A percentile compares a stretch with the other conserved stretches of the same genome.
Conservation (phyloP, 1,140 invertebrate species). For the Zaprionus vittiger region DNA sequence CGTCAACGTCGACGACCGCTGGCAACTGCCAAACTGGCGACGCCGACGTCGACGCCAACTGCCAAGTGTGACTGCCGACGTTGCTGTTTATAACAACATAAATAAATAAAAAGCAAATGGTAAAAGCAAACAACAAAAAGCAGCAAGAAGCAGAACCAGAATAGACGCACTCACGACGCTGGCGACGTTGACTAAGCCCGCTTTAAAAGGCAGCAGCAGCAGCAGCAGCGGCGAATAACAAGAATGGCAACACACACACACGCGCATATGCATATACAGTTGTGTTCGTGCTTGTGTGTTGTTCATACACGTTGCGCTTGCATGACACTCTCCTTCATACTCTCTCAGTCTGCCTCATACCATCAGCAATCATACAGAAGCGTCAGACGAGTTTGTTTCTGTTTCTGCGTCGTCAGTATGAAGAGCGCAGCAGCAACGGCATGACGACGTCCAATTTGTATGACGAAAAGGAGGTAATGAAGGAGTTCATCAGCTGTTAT, state of each 20-base stretch:
- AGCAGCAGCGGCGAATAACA: constrained; percentile 12
- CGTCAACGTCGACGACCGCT: constrained; percentile 4
- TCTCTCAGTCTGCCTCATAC: constrained; percentile 11
- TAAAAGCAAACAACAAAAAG: constrained; percentile 50
- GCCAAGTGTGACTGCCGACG: constrained; percentile 37
- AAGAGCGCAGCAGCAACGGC: not conserved
- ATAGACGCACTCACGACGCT: constrained; percentile 28
- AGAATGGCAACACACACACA: constrained; percentile 22
- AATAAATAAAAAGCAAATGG: constrained; percentile 65
- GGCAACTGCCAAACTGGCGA: not conserved
- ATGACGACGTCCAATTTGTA: constrained; percentile 41
- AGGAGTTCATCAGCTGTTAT: constrained; percentile 72
- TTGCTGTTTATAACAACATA: constrained; percentile 69
- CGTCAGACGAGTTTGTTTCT: not conserved
- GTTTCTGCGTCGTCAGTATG: constrained; percentile 16
- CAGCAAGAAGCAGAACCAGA: constrained; percentile 28
- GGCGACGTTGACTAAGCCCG: constrained; percentile 8
- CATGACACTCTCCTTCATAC: constrained; percentile 43
- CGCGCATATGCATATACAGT: not conserved
- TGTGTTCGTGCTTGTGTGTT: not conserved
- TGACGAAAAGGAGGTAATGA: constrained; percentile 68
- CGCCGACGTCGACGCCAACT: not conserved
- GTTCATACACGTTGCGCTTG: constrained; percentile 48
- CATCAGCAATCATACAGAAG: constrained; percentile 19
- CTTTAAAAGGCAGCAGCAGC: constrained; percentile 33